Evolutionary conservation across 2,797 vertebrate species (phyloP).

Genomic region (Anguilla anguilla): DNA sequence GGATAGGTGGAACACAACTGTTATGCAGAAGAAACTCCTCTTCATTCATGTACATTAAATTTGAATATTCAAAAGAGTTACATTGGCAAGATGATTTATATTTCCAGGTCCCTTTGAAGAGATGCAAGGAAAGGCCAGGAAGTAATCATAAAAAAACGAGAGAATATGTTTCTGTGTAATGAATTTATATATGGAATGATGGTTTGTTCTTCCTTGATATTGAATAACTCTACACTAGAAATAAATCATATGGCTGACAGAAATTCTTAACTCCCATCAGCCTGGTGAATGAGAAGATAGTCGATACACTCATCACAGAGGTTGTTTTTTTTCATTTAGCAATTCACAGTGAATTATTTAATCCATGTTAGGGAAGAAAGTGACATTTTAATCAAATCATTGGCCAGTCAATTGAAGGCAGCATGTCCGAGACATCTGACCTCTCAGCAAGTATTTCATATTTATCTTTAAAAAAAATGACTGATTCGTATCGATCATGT

Average conservation of each 20-base stretch:
- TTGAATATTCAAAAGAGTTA: constrained; percentile 9
- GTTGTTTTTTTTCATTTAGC: background rate
- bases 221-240: background rate
- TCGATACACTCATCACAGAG: background rate
- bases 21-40: constrained; percentile 1
- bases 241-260: background rate
- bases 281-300: background rate
- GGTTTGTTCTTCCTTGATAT: background rate
- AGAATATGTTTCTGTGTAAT: background rate
- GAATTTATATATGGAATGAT: background rate
- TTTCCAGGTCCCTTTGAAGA: background rate
- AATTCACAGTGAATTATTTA: background rate
- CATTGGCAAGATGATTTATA: background rate
- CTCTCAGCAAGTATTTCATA: background rate
- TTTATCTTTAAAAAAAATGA: background rate
- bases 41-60: constrained; percentile 28
- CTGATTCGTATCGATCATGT: background rate
- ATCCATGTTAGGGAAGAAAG: background rate
- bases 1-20: background rate
- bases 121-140: background rate
- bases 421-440: constrained; percentile 4
- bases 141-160: background rate
- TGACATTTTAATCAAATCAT: background rate
- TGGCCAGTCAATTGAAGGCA: constrained; percentile 5
- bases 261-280: background rate